Evolutionary conservation across 2,113 vertebrate species (phyloP).

Genomic region (Mobula birostris): DNA sequence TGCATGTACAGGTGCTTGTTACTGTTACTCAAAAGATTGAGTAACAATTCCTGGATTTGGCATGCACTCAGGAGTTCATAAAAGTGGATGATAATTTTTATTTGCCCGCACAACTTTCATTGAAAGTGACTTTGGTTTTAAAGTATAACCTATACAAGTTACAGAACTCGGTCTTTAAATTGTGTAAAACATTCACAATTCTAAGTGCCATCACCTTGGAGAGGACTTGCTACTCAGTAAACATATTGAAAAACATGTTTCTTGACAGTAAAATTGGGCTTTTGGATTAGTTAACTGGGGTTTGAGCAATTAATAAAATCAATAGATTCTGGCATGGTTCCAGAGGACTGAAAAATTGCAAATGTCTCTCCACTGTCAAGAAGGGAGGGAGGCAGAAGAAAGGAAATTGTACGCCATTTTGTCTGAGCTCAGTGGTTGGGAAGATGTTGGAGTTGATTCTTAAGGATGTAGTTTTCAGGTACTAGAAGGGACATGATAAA

Average conservation of each 20-base stretch:
- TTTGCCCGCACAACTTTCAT: not conserved
- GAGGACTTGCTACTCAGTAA: not conserved
- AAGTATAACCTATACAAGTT: not conserved
- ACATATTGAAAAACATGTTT: not conserved
- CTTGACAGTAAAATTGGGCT: not conserved
- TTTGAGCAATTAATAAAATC: not conserved
- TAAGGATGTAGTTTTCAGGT: no score
- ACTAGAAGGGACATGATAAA: no score
- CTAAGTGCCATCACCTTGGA: not conserved
- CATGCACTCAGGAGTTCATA: not conserved
- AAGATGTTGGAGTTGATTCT: no score
- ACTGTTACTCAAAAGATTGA: not conserved
- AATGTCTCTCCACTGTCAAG: no score
- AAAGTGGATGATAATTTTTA: not conserved
- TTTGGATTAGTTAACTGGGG: conserved; percentile 1
- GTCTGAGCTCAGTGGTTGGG: no score
- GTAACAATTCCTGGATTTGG: not conserved
- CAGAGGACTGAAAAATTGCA: no score
- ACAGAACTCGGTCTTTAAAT: not conserved
- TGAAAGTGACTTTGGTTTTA: not conserved
- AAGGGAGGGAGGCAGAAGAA: no score
- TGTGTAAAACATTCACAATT: conserved; percentile 2
- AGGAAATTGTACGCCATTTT: no score
- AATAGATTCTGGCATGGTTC: no score
- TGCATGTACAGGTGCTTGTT: not conserved